A percentile compares a stretch with the other conserved stretches of the same genome.
Conservation (phyloP, 2,113 vertebrate species). For the Leuciscus idus region DNA sequence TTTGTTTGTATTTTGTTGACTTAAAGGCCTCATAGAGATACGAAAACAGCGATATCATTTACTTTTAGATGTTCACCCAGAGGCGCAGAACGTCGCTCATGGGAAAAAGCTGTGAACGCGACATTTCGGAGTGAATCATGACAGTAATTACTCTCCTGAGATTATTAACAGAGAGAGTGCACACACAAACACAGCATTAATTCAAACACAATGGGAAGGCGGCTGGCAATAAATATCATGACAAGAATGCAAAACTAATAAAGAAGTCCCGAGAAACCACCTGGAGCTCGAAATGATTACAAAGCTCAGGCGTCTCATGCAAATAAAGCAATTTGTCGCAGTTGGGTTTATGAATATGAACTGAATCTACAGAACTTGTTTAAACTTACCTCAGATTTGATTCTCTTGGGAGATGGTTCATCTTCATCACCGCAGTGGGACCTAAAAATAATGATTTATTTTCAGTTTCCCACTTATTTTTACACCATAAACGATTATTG, state of each 20-base stretch:
- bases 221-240: neutral
- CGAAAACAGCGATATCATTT: neutral
- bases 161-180: constrained; percentile 35
- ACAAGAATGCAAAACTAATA: constrained; percentile 44
- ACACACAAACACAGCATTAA: constrained; percentile 30
- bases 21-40: constrained; percentile 5
- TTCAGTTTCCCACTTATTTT: neutral
- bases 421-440: constrained; percentile 92
- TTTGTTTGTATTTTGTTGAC: constrained; percentile 20
- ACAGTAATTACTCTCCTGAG: constrained; percentile 34
- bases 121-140: constrained; percentile 33
- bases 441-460: constrained; percentile 72
- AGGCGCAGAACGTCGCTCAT: constrained; percentile 19
- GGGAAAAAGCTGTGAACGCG: constrained; percentile 17
- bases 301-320: constrained; percentile 10
- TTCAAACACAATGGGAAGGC: constrained; percentile 18
- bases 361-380: constrained; percentile 2
- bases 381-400: constrained; percentile 89
- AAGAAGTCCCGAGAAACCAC: constrained; percentile 34
- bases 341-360: neutral
- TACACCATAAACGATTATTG: neutral
- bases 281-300: constrained; percentile 34
- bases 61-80: constrained; percentile 34
- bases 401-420: constrained; percentile 93
- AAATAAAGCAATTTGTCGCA: constrained; percentile 11